Evolutionary conservation across 2,888 invertebrate genomes (phyloP).

Genomic region (Eilema griseolum): DNA sequence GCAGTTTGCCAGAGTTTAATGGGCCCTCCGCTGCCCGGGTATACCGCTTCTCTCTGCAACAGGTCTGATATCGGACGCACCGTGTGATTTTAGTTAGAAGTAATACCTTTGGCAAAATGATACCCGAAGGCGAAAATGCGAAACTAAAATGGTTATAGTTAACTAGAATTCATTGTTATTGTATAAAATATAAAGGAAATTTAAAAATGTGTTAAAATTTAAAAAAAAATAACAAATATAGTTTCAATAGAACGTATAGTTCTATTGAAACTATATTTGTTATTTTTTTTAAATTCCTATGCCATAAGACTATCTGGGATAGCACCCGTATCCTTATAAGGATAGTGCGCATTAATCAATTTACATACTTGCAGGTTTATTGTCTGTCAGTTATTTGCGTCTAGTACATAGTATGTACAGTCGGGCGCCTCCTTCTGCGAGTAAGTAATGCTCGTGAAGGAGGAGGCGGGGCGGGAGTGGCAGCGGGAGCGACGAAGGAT

Average conservation of each 20-base stretch:
- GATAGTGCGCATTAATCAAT: neutral
- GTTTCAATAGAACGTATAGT: too few relatives aligned
- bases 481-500: too few relatives aligned
- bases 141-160: neutral
- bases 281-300: neutral
- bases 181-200: too few relatives aligned
- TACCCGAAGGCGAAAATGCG: neutral
- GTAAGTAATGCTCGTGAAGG: too few relatives aligned
- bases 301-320: neutral
- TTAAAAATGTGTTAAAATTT: too few relatives aligned
- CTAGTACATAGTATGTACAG: neutral
- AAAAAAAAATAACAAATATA: too few relatives aligned
- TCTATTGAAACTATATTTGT: too few relatives aligned
- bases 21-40: neutral
- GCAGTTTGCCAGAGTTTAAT: neutral
- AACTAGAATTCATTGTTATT: neutral
- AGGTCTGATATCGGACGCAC: too few relatives aligned
- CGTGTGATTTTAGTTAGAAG: too few relatives aligned
- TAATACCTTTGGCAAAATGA: neutral
- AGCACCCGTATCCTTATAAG: neutral
- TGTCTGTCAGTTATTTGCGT: neutral
- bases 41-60: too few relatives aligned
- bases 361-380: neutral
- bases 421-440: too few relatives aligned
- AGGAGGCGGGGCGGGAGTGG: too few relatives aligned